Percentiles rank a stretch among this genome's conserved stretches.
phyloP scores from a whole-genome alignment of 1,140 invertebrate genomes.

The Pseudomyrmex pallidus region DNA sequence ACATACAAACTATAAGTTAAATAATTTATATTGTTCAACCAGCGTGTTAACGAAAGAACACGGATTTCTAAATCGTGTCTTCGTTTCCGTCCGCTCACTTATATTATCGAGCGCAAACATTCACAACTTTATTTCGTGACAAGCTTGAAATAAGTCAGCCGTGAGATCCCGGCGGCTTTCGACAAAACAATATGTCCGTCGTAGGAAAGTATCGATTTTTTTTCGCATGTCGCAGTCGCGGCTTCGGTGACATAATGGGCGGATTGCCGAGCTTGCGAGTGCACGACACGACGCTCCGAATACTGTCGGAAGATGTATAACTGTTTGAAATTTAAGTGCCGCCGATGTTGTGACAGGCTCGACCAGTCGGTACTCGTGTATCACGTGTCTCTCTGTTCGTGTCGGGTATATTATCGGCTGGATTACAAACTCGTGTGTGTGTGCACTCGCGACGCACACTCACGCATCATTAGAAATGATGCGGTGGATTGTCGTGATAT shows the following conservation, averaged over 20 bases:
- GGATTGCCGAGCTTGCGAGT: conserved; percentile 33
- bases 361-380: conserved; percentile 69
- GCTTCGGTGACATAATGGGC: conserved; percentile 54
- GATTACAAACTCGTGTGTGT: conserved; percentile 26
- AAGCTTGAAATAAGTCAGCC: conserved; percentile 46
- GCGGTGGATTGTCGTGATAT: conserved; percentile 5
- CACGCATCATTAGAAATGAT: conserved; percentile 14
- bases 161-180: conserved; percentile 8
- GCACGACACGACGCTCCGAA: conserved; percentile 1
- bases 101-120: background rate
- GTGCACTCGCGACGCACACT: background rate
- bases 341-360: conserved; percentile 72
- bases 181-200: conserved; percentile 28
- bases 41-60: background rate
- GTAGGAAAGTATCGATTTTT: conserved; percentile 68
- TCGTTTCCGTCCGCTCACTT: background rate
- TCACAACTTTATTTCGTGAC: background rate
- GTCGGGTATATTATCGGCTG: conserved; percentile 60
- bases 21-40: background rate
- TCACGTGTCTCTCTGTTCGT: conserved; percentile 60
- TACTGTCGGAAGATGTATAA: conserved; percentile 71
- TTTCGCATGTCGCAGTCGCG: conserved; percentile 43
- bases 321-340: conserved; percentile 75
- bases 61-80: background rate
- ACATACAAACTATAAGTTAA: too few species aligned